These are phyloP conservation scores for Gymnosoma rotundatum DNA, from an alignment of 2,888 invertebrate species.

Conservation along the genomic window DNA sequence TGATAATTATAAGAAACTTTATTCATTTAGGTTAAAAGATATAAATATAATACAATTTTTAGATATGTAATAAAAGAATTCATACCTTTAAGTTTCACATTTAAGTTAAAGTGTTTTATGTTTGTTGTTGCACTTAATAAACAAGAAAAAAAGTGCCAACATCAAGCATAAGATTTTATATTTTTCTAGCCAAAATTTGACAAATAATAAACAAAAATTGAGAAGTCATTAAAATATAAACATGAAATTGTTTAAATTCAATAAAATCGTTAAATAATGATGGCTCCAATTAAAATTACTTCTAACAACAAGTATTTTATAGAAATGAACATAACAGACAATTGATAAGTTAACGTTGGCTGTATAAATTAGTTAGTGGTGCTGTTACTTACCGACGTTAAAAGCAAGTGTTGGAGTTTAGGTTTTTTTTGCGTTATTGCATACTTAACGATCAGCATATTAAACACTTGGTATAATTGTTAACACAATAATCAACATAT, in stretches of 20 bases:
- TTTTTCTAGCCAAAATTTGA: constrained; percentile 40
- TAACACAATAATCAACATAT: constrained; percentile 37
- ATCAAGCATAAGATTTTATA: constrained; percentile 45
- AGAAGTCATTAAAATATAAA: constrained; percentile 26
- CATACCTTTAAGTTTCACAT: constrained; percentile 11
- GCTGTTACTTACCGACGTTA: neutral
- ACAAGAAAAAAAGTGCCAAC: constrained; percentile 53
- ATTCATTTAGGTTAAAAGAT: too few relatives aligned
- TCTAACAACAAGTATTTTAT: constrained; percentile 5
- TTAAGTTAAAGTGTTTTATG: neutral
- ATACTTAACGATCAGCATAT: constrained; percentile 55
- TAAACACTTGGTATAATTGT: constrained; percentile 62
- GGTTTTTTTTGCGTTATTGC: constrained; percentile 27
- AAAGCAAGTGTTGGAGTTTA: neutral
- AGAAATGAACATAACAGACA: constrained; percentile 27
- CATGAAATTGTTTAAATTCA: constrained; percentile 43
- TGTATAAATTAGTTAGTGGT: constrained; percentile 7
- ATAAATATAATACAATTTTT: too few relatives aligned
- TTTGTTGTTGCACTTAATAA: constrained; percentile 13
- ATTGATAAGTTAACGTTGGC: neutral
- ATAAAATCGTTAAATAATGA: constrained; percentile 56
- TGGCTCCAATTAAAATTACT: constrained; percentile 35
- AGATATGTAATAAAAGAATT: neutral
- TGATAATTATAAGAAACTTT: too few relatives aligned
- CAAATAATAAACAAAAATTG: constrained; percentile 12